Evolutionary conservation across 2,113 vertebrate species (phyloP).

Genomic region (Dromaius novaehollandiae): DNA sequence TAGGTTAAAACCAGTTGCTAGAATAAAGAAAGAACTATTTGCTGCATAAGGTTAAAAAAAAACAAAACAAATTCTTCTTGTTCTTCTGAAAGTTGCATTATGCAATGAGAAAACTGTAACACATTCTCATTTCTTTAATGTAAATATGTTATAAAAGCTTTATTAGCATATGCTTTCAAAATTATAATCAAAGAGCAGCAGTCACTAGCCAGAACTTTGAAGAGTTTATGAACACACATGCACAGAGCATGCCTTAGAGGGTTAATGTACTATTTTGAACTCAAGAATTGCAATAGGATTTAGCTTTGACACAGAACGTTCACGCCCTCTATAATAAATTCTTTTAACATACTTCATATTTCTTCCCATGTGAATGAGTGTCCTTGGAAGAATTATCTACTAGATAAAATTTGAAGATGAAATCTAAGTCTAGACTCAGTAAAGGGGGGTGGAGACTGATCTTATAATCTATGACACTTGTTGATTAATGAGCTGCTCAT

Average conservation of each 20-base stretch:
- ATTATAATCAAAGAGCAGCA: constrained; percentile 17
- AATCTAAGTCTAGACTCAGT: constrained; percentile 59
- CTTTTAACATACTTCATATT: constrained; percentile 50
- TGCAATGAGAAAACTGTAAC: constrained; percentile 9
- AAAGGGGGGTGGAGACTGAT: constrained; percentile 9
- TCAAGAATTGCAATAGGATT: constrained; percentile 14
- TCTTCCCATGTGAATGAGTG: constrained; percentile 46
- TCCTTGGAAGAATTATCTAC: constrained; percentile 54
- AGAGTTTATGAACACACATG: not conserved
- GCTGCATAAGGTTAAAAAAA: constrained; percentile 29
- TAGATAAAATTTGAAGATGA: constrained; percentile 60
- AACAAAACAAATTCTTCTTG: not conserved
- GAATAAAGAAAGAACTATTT: constrained; percentile 41
- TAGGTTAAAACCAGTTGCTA: constrained; percentile 5
- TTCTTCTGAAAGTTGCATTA: constrained; percentile 36
- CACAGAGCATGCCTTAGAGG: not conserved
- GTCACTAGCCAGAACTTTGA: constrained; percentile 18
- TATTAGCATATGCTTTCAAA: not conserved
- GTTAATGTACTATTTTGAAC: constrained; percentile 57
- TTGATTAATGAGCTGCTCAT: constrained; percentile 46
- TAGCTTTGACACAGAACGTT: constrained; percentile 39
- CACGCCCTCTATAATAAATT: constrained; percentile 61
- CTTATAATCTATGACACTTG: not conserved
- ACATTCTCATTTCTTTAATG: not conserved
- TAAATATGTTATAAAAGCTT: not conserved